Base-by-base conservation (phyloP, 2,888 invertebrate species). In the Conus canariensis region DNA sequence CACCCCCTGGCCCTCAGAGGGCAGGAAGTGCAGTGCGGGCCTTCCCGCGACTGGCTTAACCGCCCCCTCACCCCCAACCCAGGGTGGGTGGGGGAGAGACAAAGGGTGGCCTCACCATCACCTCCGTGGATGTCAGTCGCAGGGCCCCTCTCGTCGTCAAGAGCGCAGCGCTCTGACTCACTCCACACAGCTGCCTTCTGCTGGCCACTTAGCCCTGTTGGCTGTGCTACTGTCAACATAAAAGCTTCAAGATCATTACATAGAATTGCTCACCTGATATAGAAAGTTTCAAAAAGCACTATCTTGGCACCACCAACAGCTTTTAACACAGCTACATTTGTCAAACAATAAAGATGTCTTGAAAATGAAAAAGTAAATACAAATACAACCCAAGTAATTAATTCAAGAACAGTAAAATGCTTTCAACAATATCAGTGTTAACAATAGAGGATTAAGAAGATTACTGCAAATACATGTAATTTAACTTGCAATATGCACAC, bases 131-230 rank as follows among this genome's bases (percentile, higher is more conserved):
- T 45, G 60, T 85, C 59, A 59, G 59, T 85, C 83, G 60, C 60
- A 60, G 85, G 60, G 60, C 85, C 85, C 45, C 86, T 64, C 16
- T 19, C 45, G 89, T 64, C 80, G 67, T 64, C 89, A 89, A 89
- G 89, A 89, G 89, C 89, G 85, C 89, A 89, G 89, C 59, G 89
- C 89, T 89, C 89, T 85, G 67, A 85, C 88, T 30, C 89, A 83
- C 56, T 88, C 25, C 59, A 58, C 88, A 88, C 30, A 7, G 67
- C 86, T 86, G 86, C 86, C 64, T 16, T 67, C 12, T 85, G 85
- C n/a, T 85, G 59, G n/a, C 85, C 60, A n/a, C 25, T 85, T 30
- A 85, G 60, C 85, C 25, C 59, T 60, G 59, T 85, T 85, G 58
- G 85, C 59, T 60, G 59, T 19, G 58, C 59, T 86, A 86, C 86